Conservation (phyloP, 2,113 vertebrate species). For the Passer montanus region DNA sequence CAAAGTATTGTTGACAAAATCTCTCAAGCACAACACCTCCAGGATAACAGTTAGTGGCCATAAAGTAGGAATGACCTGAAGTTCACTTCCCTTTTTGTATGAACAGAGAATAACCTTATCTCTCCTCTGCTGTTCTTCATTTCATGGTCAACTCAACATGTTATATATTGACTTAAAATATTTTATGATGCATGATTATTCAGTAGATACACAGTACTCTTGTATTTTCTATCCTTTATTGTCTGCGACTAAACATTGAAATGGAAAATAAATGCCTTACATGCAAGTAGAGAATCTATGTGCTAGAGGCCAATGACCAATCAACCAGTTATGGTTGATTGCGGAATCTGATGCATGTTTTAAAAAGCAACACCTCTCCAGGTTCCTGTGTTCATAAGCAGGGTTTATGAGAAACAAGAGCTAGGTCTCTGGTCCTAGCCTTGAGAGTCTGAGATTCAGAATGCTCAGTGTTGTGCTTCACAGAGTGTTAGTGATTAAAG, state of each 20-base stretch:
- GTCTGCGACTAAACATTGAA: background rate
- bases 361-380: background rate
- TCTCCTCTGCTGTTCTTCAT: background rate
- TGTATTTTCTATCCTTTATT: background rate
- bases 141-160: slow-evolving; percentile 45
- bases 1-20: slow-evolving; percentile 44
- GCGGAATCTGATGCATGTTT: background rate
- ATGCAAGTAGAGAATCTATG: background rate
- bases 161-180: background rate
- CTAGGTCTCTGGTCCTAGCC: background rate
- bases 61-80: slow-evolving; percentile 27
- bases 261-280: background rate
- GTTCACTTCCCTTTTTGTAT: background rate
- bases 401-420: background rate
- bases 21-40: slow-evolving; percentile 37
- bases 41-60: slow-evolving; percentile 29
- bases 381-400: background rate
- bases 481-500: background rate
- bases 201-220: background rate
- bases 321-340: background rate
- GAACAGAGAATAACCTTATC: background rate
- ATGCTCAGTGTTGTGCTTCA: background rate
- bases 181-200: background rate
- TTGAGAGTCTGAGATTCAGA: background rate
- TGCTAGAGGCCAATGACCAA: background rate